Evolutionary conservation across 2,888 invertebrate genomes (phyloP), one percentile per base, ranked within the genome.

Genomic region (Cheilosia variabilis): DNA sequence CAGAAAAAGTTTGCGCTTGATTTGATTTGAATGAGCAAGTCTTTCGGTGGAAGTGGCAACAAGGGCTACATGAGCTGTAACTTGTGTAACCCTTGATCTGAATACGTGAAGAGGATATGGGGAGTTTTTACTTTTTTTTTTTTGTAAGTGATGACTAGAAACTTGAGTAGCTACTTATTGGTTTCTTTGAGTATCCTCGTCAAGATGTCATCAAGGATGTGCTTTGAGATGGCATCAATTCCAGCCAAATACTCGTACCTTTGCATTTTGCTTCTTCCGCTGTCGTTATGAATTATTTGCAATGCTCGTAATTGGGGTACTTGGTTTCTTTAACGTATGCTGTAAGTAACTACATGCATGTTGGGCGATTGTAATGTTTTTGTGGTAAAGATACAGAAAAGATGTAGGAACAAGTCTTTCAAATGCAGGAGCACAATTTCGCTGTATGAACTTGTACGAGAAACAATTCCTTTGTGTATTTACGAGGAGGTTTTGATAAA

Each of bases 1-100:
- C 52, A 81, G 81, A 63, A 68, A 86, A 86, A 80, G 72, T 77
- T 86, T 81, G 81, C 80, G 60, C 81, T 86, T 80, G 86, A 86
- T 86, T 86, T 81, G 86, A 86, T 73, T 86, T 77, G 76, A 81
- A 77, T 72, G 77, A 76, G 76, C 60, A 81, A 86, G 57, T 80
- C 71, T 86, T 84, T 84, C 63, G 69, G 45, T 78, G 71, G 75
- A 76, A 80, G 75, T 75, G 80, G 71, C 60, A 71, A 80, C 71
- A 84, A 84, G 80, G 79, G 71, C 69, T 69, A 80, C 71, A 84
- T 71, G 80, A 73, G 71, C 69, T 69, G 69, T 52, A 69, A 78
- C 68, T 73, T 83, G 41, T 77, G 72, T 75, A 84, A 79, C 73
- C 79, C 79, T 84, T 79, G 79, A 84, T 71, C 71, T 76, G 75